Evolutionary conservation across 2,113 vertebrate species (phyloP).

Genomic region (Gavia stellata): DNA sequence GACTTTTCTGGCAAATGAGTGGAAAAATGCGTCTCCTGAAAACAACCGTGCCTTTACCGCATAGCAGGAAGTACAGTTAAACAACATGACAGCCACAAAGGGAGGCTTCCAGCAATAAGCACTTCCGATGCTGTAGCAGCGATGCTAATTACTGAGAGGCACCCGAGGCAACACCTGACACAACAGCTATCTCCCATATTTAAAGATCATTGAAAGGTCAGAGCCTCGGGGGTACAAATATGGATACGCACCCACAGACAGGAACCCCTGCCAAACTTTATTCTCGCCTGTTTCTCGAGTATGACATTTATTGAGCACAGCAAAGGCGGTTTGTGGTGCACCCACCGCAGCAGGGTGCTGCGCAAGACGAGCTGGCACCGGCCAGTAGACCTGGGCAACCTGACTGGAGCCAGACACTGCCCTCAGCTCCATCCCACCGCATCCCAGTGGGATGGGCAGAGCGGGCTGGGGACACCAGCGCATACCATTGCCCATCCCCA

Average conservation of each 20-base stretch:
- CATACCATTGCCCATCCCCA: not conserved
- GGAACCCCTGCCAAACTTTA: not conserved
- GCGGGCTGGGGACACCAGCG: not conserved
- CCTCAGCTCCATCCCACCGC: accelerated
- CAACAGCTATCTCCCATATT: not conserved
- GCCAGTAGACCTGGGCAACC: not conserved
- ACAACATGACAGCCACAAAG: not conserved
- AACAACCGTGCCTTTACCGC: not conserved
- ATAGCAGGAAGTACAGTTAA: not conserved
- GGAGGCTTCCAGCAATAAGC: not conserved
- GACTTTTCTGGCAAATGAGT: not conserved
- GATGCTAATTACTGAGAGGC: not conserved
- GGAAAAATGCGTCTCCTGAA: not conserved
- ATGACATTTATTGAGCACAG: not conserved
- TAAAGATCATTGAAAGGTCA: not conserved
- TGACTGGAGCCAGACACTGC: not conserved
- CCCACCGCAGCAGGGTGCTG: not conserved
- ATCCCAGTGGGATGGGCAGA: not conserved
- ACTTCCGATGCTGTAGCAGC: not conserved
- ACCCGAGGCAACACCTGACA: not conserved
- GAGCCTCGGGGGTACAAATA: not conserved
- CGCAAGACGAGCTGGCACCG: accelerated
- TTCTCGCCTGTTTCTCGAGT: not conserved
- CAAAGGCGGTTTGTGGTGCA: accelerated
- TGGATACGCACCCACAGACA: not conserved